phyloP scores from a whole-genome alignment of 2,888 invertebrate species.

The Bedellia somnulentella region DNA sequence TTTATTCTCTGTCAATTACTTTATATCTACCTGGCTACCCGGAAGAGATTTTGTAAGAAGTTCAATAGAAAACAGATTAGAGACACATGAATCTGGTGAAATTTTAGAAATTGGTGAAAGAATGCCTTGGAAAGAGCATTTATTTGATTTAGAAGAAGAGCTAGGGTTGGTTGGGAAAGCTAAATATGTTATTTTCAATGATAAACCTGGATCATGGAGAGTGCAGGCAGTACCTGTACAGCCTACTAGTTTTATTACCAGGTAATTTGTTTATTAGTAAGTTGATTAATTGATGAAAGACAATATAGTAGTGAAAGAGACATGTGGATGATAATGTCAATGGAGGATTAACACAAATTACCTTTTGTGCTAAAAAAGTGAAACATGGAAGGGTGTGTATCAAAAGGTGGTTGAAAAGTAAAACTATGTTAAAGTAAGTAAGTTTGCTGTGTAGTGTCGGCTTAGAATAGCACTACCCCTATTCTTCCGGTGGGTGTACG shows the following conservation, averaged over 20 bases:
- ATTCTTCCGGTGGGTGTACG: no score
- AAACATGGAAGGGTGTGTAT: no score
- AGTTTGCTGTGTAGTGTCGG: no score
- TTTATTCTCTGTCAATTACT: constrained; percentile 63
- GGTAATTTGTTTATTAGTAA: no score
- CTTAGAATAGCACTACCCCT: no score
- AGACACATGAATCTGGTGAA: constrained; percentile 76
- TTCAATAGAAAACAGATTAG: constrained; percentile 69
- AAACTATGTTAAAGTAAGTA: no score
- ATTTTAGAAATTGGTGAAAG: constrained; percentile 73
- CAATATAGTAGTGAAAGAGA: no score
- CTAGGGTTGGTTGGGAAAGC: constrained; percentile 63
- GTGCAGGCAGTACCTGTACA: constrained; percentile 81
- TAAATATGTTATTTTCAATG: constrained; percentile 74
- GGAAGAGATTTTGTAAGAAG: constrained; percentile 74
- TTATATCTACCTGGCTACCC: constrained; percentile 80
- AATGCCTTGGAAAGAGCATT: constrained; percentile 91
- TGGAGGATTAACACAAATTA: no score
- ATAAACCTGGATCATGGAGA: constrained; percentile 70
- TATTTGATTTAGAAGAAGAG: constrained; percentile 80
- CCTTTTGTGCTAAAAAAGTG: no score
- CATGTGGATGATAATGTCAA: no score
- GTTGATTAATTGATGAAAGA: no score
- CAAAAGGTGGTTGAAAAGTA: no score
- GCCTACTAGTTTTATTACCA: constrained; percentile 69